Evolutionary conservation across 2,888 invertebrate species (phyloP).

Genomic region (Ormyrus labotus): DNA sequence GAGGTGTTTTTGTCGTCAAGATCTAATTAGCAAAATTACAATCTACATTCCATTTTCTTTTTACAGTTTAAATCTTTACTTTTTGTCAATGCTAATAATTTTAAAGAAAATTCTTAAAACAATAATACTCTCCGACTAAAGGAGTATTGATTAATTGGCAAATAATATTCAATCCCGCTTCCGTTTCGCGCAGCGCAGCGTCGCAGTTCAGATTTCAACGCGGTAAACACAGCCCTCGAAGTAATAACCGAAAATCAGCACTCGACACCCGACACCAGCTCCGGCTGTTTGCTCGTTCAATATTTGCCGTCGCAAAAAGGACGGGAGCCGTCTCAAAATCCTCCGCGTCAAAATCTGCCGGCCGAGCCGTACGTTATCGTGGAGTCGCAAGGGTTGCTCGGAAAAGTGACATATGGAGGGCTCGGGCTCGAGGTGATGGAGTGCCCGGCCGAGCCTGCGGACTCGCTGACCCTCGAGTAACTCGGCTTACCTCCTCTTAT

Average conservation of each 20-base stretch:
- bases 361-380: background rate
- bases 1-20: no score
- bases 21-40: no score
- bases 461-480: conserved; percentile 71
- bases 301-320: conserved; percentile 26
- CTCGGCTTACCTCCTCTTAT: conserved; percentile 67
- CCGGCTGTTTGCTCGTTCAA: conserved; percentile 35
- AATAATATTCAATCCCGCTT: no score
- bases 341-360: conserved; percentile 3
- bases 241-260: conserved; percentile 26
- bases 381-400: background rate
- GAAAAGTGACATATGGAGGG: conserved; percentile 40
- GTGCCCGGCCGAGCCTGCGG: background rate
- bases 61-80: no score
- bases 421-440: conserved; percentile 31
- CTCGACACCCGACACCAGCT: conserved; percentile 29
- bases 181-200: no score
- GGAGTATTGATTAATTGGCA: no score
- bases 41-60: no score
- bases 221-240: background rate
- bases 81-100: no score
- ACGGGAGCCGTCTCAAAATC: background rate
- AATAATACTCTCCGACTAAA: no score
- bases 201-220: conserved; percentile 24
- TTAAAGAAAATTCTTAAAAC: no score